Percentiles rank a stretch among this genome's conserved stretches.
These are phyloP conservation scores for Pogonomyrmex californicus DNA, from an alignment of 1,140 invertebrate species.

Conservation along the genomic window DNA sequence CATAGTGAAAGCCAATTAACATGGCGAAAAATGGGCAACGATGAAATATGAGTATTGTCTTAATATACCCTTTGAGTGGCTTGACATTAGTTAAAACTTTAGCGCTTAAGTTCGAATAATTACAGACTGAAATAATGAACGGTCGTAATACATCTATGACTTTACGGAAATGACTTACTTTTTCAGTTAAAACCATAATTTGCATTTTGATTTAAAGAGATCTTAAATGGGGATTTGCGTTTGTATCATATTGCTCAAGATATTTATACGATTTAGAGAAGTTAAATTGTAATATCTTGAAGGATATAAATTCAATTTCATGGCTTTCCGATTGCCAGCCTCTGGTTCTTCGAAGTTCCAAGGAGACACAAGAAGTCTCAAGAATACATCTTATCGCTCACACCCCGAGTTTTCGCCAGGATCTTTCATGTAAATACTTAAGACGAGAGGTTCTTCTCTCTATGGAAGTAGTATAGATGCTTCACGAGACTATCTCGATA, in stretches of 20 bases:
- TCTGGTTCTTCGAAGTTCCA: slow-evolving; percentile 27
- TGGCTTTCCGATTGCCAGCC: not conserved
- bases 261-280: slow-evolving; percentile 11
- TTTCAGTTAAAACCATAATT: slow-evolving; percentile 21
- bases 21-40: not conserved
- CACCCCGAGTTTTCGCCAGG: not conserved
- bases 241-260: slow-evolving; percentile 1
- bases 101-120: not conserved
- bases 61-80: not conserved
- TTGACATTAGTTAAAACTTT: not conserved
- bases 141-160: not conserved
- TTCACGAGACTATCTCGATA: slow-evolving; percentile 31
- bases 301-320: slow-evolving; percentile 45
- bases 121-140: not conserved
- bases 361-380: slow-evolving; percentile 12
- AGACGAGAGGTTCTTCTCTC: slow-evolving; percentile 60
- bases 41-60: not conserved
- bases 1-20: not conserved
- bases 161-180: not conserved
- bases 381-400: slow-evolving; percentile 55
- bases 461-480: slow-evolving; percentile 53
- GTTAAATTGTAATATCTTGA: slow-evolving; percentile 3
- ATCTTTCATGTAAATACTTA: slow-evolving; percentile 64
- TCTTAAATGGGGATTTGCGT: slow-evolving; percentile 29
- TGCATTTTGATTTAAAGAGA: slow-evolving; percentile 24